Evolutionary conservation across 2,797 vertebrate species (phyloP), one percentile per base, ranked within the genome.

Genomic region (Propithecus perrieri): DNA sequence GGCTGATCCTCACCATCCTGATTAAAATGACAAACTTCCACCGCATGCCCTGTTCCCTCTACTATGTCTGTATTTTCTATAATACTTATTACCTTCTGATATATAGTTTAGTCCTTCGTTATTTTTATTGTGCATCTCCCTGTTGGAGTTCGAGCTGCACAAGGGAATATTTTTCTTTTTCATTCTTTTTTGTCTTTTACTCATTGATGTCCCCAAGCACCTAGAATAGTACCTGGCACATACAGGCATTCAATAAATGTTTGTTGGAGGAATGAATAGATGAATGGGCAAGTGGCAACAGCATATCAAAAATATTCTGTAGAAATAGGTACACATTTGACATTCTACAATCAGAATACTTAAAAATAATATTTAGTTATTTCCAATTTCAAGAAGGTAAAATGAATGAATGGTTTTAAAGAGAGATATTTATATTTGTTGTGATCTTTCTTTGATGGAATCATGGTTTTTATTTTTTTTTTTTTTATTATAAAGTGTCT

Each of bases 401-500:
- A 85, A 74, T 84, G 30, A 93, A 91, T 86, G 50, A 53, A 41
- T 75, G 33, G 10, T 50, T 90, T 96, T 91, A 35, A 87, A 94
- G 53, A 67, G 15, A 1, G 18, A 81, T 79, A 80, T 91, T 96
- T 96, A 78, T 95, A 79, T 85, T 85, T 84, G 24, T 10, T 90
- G 59, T 91, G 95, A 46, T 79, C 61, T 86, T 96, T 92, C 92
- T 95, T 74, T 97, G 89, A 95, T 97, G 69, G 75, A 3, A 38
- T 38, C 38, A 38, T 38, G 38, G 38, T 38, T 38, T 38, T 38
- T 38, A 3, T 38, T 38, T 38, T 38, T 38, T 38, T n/a, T n/a
- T n/a, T n/a, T n/a, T n/a, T n/a, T n/a, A n/a, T n/a, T n/a, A n/a
- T n/a, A n/a, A n/a, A n/a, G n/a, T n/a, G n/a, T n/a, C n/a, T n/a